Evolutionary conservation across 2,888 invertebrate species (phyloP).

Genomic region (Adela reaumurella): DNA sequence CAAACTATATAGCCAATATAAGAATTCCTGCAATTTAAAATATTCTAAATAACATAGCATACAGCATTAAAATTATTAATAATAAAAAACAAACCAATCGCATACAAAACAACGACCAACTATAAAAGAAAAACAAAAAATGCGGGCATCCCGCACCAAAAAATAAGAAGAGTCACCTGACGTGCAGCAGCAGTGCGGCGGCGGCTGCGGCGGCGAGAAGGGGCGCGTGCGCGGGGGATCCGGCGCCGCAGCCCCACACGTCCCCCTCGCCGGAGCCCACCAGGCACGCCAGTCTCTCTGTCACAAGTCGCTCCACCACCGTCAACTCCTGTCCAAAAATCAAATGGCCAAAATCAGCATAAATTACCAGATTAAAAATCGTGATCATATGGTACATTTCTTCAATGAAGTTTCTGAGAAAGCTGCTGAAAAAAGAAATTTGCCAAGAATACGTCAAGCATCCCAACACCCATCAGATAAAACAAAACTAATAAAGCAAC

Average conservation of each 20-base stretch:
- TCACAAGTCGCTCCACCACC: slow-evolving; percentile 40
- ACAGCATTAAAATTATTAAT: background rate
- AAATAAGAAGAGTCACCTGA: slow-evolving; percentile 31
- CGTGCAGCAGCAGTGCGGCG: slow-evolving; percentile 31
- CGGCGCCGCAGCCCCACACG: slow-evolving; percentile 11
- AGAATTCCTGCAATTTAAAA: background rate
- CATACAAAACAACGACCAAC: too few relatives aligned
- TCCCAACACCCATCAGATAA: too few relatives aligned
- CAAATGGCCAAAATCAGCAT: background rate
- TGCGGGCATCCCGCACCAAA: too few relatives aligned
- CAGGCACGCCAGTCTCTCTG: slow-evolving; percentile 18
- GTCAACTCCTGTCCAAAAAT: slow-evolving; percentile 27
- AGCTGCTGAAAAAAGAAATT: too few relatives aligned
- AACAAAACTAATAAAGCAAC: too few relatives aligned
- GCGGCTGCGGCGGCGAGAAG: slow-evolving; percentile 31
- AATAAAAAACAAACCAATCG: background rate
- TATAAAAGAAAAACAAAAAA: too few relatives aligned
- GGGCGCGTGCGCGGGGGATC: slow-evolving; percentile 20
- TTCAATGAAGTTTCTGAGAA: too few relatives aligned
- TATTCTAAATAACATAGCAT: too few relatives aligned
- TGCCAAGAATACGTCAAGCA: too few relatives aligned
- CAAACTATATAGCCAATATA: too few relatives aligned
- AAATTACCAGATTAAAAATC: too few relatives aligned
- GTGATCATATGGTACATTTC: too few relatives aligned
- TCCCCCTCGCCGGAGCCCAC: slow-evolving; percentile 11